Evolutionary conservation across 2,888 invertebrate genomes (phyloP).

Genomic region (Diogma glabrata): DNA sequence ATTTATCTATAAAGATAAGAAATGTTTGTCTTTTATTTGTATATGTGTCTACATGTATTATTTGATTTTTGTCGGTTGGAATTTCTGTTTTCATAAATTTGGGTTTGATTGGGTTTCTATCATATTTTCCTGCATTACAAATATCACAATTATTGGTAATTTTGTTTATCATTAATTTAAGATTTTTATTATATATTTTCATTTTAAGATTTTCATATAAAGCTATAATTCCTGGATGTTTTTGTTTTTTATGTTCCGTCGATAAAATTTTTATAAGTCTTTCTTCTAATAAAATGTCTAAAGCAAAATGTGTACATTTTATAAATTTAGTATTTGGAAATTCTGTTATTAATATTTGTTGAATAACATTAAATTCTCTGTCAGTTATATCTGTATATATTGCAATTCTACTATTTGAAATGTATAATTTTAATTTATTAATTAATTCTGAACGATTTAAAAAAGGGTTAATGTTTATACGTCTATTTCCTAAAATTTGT

Average conservation of each 20-base stretch:
- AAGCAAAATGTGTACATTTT: not conserved
- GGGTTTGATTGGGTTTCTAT: not conserved
- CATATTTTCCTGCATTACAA: not conserved
- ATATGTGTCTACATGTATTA: constrained; percentile 9
- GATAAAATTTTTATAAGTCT: not conserved
- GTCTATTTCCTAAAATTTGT: constrained; percentile 10
- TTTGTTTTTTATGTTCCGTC: not conserved
- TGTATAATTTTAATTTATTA: constrained; percentile 10
- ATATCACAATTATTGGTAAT: not conserved
- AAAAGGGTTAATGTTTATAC: constrained; percentile 10
- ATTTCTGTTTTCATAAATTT: not conserved
- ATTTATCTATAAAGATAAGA: constrained; percentile 9
- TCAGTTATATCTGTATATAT: constrained; percentile 13
- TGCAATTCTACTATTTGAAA: constrained; percentile 2
- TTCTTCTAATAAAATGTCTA: not conserved
- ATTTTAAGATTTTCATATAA: not conserved
- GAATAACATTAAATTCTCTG: constrained; percentile 9
- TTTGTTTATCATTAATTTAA: not conserved
- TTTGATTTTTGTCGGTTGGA: not conserved
- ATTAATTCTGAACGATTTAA: not conserved
- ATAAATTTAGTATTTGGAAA: not conserved
- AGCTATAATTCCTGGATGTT: not conserved
- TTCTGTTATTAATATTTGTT: not conserved
- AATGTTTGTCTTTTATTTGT: constrained; percentile 2
- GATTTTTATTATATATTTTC: not conserved